Evolutionary conservation across 2,113 vertebrate species (phyloP).

Genomic region (Halichoerus grypus): DNA sequence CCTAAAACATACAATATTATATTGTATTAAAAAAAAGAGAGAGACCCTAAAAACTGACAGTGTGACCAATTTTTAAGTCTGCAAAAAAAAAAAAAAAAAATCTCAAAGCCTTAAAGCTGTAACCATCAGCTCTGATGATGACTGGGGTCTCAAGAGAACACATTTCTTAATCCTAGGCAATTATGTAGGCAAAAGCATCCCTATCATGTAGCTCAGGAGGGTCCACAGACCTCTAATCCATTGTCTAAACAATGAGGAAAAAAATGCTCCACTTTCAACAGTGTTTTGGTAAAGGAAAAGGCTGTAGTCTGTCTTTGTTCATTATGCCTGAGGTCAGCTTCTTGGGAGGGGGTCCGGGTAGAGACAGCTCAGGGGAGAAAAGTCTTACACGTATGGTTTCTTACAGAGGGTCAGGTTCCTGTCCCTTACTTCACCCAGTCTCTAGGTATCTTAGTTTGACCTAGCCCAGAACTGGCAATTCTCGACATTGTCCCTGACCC

Average conservation of each 20-base stretch:
- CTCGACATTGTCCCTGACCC: not conserved
- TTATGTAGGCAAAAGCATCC: not conserved
- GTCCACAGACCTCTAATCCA: conserved; percentile 9
- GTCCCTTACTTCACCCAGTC: not conserved
- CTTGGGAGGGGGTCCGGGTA: not conserved
- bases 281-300: not conserved
- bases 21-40: not conserved
- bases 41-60: not conserved
- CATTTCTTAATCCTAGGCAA: not conserved
- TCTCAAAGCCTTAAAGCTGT: not conserved
- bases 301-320: not conserved
- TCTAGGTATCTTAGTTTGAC: not conserved
- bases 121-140: not conserved
- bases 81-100: not conserved
- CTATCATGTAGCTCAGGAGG: conserved; percentile 36
- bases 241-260: conserved; percentile 9
- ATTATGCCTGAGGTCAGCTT: not conserved
- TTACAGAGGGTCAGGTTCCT: not conserved
- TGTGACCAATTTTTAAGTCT: not conserved
- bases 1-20: not conserved
- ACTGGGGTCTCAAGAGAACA: not conserved
- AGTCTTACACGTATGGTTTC: not conserved
- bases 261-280: not conserved
- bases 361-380: not conserved
- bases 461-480: not conserved